Conservation (phyloP, 2,797 vertebrate genomes). For the Diglossa cyanea region DNA sequence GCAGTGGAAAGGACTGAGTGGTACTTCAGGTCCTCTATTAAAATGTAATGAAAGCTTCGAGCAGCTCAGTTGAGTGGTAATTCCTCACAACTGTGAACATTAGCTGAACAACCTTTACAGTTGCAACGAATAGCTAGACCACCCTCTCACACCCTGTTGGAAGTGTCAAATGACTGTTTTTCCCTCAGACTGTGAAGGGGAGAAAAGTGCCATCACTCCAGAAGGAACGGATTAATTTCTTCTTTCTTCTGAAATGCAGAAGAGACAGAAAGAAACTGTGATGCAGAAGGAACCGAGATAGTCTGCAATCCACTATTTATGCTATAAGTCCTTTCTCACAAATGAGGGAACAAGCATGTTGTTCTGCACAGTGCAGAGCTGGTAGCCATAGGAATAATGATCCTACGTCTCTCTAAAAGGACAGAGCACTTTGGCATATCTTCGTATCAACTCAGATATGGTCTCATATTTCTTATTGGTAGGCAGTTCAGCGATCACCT, state of each 20-base stretch:
- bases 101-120: not conserved
- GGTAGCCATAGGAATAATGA: not conserved
- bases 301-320: not conserved
- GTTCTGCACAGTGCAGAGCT: not conserved
- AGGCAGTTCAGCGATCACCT: not conserved
- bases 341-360: not conserved
- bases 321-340: not conserved
- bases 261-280: not conserved
- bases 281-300: not conserved
- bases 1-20: not conserved
- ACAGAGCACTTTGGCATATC: not conserved
- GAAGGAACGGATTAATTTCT: not conserved
- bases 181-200: not conserved
- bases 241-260: not conserved
- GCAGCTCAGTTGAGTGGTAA: not conserved
- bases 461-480: not conserved
- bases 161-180: not conserved
- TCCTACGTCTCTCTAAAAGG: not conserved
- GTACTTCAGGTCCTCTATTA: slow-evolving; percentile 9
- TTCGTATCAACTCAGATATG: not conserved
- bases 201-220: not conserved
- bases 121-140: not conserved
- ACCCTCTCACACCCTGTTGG: not conserved
- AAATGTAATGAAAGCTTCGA: slow-evolving; percentile 24
- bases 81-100: not conserved